Base-by-base conservation (phyloP, 2,113 vertebrate species). In the Drymodes brunneopygia region DNA sequence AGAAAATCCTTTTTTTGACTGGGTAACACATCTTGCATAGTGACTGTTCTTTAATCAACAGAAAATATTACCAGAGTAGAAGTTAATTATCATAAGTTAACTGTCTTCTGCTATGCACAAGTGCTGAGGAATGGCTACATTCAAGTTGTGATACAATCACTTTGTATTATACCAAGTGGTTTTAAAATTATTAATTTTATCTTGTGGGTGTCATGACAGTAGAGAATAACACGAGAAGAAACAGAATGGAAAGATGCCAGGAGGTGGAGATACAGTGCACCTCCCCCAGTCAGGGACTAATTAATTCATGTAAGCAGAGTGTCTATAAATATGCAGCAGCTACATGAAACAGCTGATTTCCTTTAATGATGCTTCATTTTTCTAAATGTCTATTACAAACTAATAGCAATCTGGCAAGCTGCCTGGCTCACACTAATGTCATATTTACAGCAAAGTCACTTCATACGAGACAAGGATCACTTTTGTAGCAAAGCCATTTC, bases 311-410 rank as follows among this genome's bases (percentile, higher is more conserved):
- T 28, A 90, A 92, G 80, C 61, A 89, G 16, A 86, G 24, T 45
- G 20, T 57, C 80, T 60, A 89, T 87, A 91, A 94, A 92, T 94
- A 94, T 60, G 75, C 29, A 89, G 62, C 56, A 93, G 67, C 60
- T 91, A 96, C 74, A 92, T 36, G 51, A 88, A 97, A 93, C 67
- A 96, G 75, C 79, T 83, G 89, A 94, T 92, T 79, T 94, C 51
- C 40, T 95, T 91, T 94, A 91, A 94, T 62, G 71, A 81, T 85
- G 57, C 53, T 94, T 92, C 81, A 92, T 95, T 91, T 88, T 87
- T 81, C 77, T 79, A 85, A 93, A 91, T n/a, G 66, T 66, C 93
- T 93, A 94, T 95, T 93, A 47, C 58, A 66, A 67, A 80, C 54
- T 73, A 95, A 80, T 73, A 86, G 61, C 86, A 92, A 86, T 58